Evolutionary conservation across 2,888 invertebrate genomes (phyloP).

Genomic region (Acholoe squamosa): DNA sequence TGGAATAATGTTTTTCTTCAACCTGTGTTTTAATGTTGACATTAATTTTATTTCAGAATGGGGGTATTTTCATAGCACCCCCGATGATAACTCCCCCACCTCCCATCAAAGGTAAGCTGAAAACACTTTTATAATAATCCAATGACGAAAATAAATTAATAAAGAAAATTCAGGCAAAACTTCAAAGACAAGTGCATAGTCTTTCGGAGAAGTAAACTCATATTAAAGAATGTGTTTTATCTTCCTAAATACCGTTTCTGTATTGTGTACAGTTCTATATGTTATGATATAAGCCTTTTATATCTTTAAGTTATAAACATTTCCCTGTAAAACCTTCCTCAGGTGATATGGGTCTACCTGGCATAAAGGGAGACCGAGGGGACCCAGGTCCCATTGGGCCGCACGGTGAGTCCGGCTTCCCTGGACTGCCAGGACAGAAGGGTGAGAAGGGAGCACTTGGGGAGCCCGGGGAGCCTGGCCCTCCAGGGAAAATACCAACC

Average conservation of each 20-base stretch:
- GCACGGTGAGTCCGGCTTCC: background rate
- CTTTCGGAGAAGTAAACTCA: too few relatives aligned
- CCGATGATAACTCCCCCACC: slow-evolving; percentile 52
- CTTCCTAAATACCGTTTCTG: too few relatives aligned
- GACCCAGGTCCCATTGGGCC: background rate
- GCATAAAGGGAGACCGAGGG: slow-evolving; percentile 17
- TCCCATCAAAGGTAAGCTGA: slow-evolving; percentile 43
- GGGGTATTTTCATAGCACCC: slow-evolving; percentile 19
- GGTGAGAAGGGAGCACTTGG: slow-evolving; percentile 23
- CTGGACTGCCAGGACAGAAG: slow-evolving; percentile 33
- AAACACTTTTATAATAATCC: background rate
- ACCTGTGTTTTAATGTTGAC: too few relatives aligned
- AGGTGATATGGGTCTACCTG: slow-evolving; percentile 19
- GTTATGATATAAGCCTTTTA: too few relatives aligned
- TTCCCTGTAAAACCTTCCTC: background rate
- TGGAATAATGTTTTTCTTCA: too few relatives aligned
- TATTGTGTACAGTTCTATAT: too few relatives aligned
- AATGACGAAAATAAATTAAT: too few relatives aligned
- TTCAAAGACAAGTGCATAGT: too few relatives aligned
- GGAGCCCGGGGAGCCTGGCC: background rate
- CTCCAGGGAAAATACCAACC: background rate
- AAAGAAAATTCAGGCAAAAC: too few relatives aligned
- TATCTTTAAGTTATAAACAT: too few relatives aligned
- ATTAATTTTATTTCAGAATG: too few relatives aligned
- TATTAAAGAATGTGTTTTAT: too few relatives aligned